phyloP scores from a whole-genome alignment of 1,140 invertebrate genomes.

The Patella vulgata region DNA sequence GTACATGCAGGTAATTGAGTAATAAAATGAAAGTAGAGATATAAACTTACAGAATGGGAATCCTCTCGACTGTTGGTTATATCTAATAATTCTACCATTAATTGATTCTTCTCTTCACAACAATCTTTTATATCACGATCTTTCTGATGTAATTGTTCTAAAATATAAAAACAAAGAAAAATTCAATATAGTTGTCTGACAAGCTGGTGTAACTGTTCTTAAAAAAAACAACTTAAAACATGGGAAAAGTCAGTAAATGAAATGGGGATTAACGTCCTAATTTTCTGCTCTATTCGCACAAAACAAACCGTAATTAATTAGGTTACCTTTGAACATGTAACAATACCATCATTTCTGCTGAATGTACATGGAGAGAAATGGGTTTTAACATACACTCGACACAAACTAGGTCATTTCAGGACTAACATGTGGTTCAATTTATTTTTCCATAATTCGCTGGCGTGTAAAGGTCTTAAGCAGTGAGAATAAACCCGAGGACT shows the following conservation, averaged over 20 bases:
- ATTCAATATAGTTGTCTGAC: too few relatives aligned
- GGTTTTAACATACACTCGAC: too few relatives aligned
- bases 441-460: too few relatives aligned
- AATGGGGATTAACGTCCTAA: not conserved
- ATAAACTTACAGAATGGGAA: conserved; percentile 16
- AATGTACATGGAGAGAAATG: too few relatives aligned
- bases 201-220: conserved; percentile 78
- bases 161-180: conserved; percentile 18
- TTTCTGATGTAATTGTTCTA: conserved; percentile 80
- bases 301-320: not conserved
- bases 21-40: not conserved
- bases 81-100: conserved; percentile 82
- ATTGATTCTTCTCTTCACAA: conserved; percentile 87
- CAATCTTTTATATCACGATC: conserved; percentile 85
- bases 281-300: not conserved
- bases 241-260: not conserved
- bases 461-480: too few relatives aligned
- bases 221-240: conserved; percentile 17
- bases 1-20: not conserved
- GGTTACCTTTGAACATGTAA: too few relatives aligned
- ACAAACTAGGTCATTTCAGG: too few relatives aligned
- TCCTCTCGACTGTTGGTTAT: conserved; percentile 52
- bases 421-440: too few relatives aligned
- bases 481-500: too few relatives aligned
- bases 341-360: too few relatives aligned